Evolutionary conservation across 2,888 invertebrate genomes (phyloP).

Genomic region (Arge pagana): DNA sequence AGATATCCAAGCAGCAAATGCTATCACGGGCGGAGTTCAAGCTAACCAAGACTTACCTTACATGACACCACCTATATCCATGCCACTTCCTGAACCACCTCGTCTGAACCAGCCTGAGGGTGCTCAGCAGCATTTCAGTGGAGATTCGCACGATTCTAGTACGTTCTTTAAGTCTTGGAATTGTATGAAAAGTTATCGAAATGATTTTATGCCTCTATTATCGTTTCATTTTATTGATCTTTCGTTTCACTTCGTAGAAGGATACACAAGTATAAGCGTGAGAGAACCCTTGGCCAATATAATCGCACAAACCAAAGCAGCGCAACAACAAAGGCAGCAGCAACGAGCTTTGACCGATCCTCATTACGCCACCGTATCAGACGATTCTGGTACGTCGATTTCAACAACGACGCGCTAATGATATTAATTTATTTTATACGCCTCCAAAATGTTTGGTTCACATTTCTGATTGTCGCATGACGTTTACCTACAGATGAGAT

Average conservation of each 20-base stretch:
- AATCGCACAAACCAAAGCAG: constrained; percentile 66
- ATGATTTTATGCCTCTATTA: constrained; percentile 2
- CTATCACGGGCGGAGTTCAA: constrained; percentile 82
- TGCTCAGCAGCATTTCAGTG: constrained; percentile 76
- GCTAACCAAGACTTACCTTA: constrained; percentile 88
- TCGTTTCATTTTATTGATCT: constrained; percentile 4
- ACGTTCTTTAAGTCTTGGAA: constrained; percentile 44
- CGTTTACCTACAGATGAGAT: constrained; percentile 73
- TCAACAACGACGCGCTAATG: neutral
- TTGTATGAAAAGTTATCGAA: neutral
- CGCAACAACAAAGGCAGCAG: constrained; percentile 52
- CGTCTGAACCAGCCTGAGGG: constrained; percentile 50
- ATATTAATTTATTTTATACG: too few relatives aligned
- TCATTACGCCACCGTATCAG: constrained; percentile 89
- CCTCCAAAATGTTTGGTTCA: too few relatives aligned
- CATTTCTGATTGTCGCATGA: too few relatives aligned
- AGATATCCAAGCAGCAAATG: constrained; percentile 84
- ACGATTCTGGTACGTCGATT: constrained; percentile 76
- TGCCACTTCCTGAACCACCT: constrained; percentile 48
- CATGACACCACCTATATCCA: constrained; percentile 79
- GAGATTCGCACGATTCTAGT: constrained; percentile 91
- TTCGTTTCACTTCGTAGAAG: constrained; percentile 65
- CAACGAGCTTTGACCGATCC: constrained; percentile 61
- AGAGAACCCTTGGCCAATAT: constrained; percentile 84
- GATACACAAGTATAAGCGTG: constrained; percentile 90